Evolutionary conservation across 2,888 invertebrate genomes (phyloP).

Genomic region (Thymelicus lineola): DNA sequence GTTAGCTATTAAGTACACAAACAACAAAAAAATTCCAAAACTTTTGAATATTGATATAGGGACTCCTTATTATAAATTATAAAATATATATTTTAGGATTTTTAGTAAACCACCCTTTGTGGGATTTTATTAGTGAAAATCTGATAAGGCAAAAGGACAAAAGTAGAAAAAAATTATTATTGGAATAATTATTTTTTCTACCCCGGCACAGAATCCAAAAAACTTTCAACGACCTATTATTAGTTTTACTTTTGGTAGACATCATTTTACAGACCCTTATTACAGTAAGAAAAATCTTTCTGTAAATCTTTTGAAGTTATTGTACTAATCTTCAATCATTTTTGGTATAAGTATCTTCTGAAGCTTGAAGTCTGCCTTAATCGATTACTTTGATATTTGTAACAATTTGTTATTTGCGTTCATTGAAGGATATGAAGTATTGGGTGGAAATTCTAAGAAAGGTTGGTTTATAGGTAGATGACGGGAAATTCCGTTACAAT

Average conservation of each 20-base stretch:
- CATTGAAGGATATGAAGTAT: constrained; percentile 7
- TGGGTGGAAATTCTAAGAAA: constrained; percentile 7
- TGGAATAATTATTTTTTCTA: no score
- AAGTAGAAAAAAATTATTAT: no score
- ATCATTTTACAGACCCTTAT: constrained; percentile 1
- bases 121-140: no score
- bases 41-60: no score
- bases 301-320: constrained; percentile 28
- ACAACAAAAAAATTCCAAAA: no score
- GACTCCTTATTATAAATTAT: no score
- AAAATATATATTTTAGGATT: no score
- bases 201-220: no score
- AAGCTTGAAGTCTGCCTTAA: constrained; percentile 2
- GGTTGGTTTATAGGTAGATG: neutral
- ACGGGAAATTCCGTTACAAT: neutral
- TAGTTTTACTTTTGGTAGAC: neutral
- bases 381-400: constrained; percentile 16
- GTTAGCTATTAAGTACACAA: no score
- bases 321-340: constrained; percentile 15
- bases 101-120: no score
- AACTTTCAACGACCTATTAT: no score
- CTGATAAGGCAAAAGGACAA: no score
- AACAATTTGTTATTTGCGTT: constrained; percentile 11
- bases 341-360: constrained; percentile 15
- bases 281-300: constrained; percentile 15